Base-by-base conservation (phyloP, 92 coral and sea anemone species). In the Heteractis magnifica region DNA sequence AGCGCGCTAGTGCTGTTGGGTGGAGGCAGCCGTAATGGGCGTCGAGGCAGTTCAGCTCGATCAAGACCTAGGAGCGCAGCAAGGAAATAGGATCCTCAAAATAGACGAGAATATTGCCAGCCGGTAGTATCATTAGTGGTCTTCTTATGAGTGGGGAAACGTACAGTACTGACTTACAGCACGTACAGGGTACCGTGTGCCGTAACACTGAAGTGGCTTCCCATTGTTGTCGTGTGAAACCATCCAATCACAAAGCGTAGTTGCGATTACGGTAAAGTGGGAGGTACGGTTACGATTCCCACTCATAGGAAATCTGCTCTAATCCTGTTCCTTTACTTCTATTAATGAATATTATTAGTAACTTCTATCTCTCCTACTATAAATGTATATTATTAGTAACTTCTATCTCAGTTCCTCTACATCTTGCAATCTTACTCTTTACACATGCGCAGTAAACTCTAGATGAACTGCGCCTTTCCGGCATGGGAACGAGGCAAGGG, bases 31-130 rank as follows among this genome's bases (percentile, higher is more conserved):
- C 90, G 89, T 21, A 64, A 78, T 50, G 97, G 93, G 71, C 79
- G 89, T 72, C 89, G 97, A 26, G 87, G 79, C 81, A 90, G 93
- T 58, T 93, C 97, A 75, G 94, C 97, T 41, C 86, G 97, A 52
- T 93, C 97, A 16, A 81, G 97, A 81, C 97, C 97, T 15, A 88
- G 94, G 68, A 93, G 94, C 53, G 92, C 94, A 1, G 90, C 94
- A 34, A 80, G 85, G 50, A 90, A 90, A 65, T 80, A 65, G 64
- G 3, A 15, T 10, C 77, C 49, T 26, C 23, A 8, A 34, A 34
- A 34, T 34, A 34, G 44, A 34, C 1, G 58, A 53, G 2, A 53
- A 12, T 53, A 19, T 65, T 18, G 72, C 19, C 19, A 5, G 11
- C 73, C 8, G 73, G 73, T 23, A 20, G 73, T 68, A 68, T 26